These are phyloP conservation scores for Aporophyla lueneburgensis DNA, from an alignment of 2,888 invertebrate species.

Conservation along the genomic window DNA sequence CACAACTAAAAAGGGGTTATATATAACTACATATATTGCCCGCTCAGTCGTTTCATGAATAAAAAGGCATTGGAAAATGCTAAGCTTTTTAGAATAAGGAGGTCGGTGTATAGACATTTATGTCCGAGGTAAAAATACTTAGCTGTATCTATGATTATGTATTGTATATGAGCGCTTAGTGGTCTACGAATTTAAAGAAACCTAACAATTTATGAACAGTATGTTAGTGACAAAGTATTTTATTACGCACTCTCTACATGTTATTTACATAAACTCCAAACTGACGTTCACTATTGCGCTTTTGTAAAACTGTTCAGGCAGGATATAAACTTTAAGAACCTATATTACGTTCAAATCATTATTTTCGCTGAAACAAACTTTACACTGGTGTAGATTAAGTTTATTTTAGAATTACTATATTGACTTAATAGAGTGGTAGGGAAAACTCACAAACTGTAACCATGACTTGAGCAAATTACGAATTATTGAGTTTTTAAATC, in stretches of 20 bases:
- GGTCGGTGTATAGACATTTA: not conserved
- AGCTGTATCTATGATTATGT: not conserved
- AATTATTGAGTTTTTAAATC: too few species aligned
- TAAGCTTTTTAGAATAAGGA: not conserved
- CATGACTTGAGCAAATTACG: too few species aligned
- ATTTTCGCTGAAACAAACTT: not conserved
- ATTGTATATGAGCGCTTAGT: not conserved
- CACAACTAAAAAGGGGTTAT: not conserved
- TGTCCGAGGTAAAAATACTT: not conserved
- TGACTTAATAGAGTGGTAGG: too few species aligned
- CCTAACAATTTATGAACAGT: not conserved
- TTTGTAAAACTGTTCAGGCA: not conserved
- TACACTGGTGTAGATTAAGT: not conserved
- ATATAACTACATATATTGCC: not conserved
- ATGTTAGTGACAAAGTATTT: not conserved
- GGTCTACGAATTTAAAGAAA: conserved; percentile 11
- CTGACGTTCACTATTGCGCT: not conserved
- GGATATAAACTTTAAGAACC: not conserved
- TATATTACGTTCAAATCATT: not conserved
- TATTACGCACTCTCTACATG: conserved; percentile 12
- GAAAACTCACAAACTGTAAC: too few species aligned
- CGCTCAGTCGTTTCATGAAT: not conserved
- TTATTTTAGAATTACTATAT: not conserved
- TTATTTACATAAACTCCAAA: conserved; percentile 6
- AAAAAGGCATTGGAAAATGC: not conserved